phyloP scores from a whole-genome alignment of 2,888 invertebrate species.

The Maniola hyperantus region DNA sequence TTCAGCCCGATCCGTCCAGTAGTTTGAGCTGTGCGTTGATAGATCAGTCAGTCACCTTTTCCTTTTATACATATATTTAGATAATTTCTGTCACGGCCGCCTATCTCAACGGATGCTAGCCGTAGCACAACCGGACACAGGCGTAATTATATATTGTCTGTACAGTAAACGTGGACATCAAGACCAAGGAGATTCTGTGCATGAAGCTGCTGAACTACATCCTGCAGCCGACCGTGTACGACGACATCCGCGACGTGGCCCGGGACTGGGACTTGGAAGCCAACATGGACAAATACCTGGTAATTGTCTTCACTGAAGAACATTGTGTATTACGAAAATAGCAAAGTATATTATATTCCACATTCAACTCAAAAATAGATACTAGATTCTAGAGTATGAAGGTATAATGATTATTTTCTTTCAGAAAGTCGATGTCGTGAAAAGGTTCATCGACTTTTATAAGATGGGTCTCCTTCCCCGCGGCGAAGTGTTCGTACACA shows the following conservation, averaged over 20 bases:
- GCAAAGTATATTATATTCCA: too few species aligned
- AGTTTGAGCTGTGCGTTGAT: too few species aligned
- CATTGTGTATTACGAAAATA: too few species aligned
- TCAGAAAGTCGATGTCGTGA: slow-evolving; percentile 82
- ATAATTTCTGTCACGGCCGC: too few species aligned
- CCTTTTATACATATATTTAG: too few species aligned
- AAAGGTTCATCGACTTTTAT: slow-evolving; percentile 80
- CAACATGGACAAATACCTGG: slow-evolving; percentile 82
- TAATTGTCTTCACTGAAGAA: slow-evolving; percentile 43
- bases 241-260: slow-evolving; percentile 83
- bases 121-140: too few species aligned
- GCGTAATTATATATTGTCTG: slow-evolving; percentile 6
- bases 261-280: slow-evolving; percentile 83
- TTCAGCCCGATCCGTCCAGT: too few species aligned
- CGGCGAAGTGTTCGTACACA: slow-evolving; percentile 83
- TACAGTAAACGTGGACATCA: slow-evolving; percentile 77
- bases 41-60: too few species aligned
- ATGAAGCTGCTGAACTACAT: slow-evolving; percentile 84
- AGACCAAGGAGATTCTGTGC: slow-evolving; percentile 81
- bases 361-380: too few species aligned
- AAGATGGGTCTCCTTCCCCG: slow-evolving; percentile 83
- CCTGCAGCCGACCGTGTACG: slow-evolving; percentile 82
- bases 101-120: too few species aligned
- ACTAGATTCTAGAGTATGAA: too few species aligned
- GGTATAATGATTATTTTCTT: slow-evolving; percentile 26